Evolutionary conservation across 2,113 vertebrate species (phyloP).

Genomic region (Leptosomus discolor): DNA sequence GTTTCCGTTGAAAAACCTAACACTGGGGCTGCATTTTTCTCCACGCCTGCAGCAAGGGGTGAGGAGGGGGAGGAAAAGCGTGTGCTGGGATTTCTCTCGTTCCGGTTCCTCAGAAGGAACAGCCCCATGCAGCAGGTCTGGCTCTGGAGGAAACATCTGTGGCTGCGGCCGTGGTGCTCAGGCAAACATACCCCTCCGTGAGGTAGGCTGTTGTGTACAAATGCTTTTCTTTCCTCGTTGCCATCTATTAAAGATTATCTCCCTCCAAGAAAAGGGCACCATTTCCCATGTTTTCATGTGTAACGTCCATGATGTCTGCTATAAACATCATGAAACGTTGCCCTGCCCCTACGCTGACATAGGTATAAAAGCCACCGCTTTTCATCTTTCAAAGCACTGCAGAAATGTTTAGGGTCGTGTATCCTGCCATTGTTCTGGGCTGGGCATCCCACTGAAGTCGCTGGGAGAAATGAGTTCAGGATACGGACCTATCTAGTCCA

Average conservation of each 20-base stretch:
- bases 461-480: slow-evolving; percentile 63
- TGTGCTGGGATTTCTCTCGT: slow-evolving; percentile 8
- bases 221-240: slow-evolving; percentile 40
- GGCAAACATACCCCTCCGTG: neutral
- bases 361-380: neutral
- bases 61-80: neutral
- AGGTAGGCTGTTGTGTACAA: neutral
- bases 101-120: slow-evolving; percentile 20
- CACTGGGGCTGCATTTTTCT: neutral
- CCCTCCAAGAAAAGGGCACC: neutral
- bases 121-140: neutral
- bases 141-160: slow-evolving; percentile 66
- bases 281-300: slow-evolving; percentile 56
- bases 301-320: slow-evolving; percentile 16
- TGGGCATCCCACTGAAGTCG: slow-evolving; percentile 59
- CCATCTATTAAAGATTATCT: slow-evolving; percentile 59
- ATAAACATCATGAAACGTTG: slow-evolving; percentile 1
- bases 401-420: slow-evolving; percentile 39
- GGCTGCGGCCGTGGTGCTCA: neutral
- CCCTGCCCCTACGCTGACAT: neutral
- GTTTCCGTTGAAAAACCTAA: neutral
- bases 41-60: neutral
- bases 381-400: slow-evolving; percentile 31
- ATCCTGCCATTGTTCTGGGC: slow-evolving; percentile 68
- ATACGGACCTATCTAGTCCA: slow-evolving; percentile 45